Base-by-base conservation (phyloP, 2,888 invertebrate genomes). In the Habroteleia sp. region DNA sequence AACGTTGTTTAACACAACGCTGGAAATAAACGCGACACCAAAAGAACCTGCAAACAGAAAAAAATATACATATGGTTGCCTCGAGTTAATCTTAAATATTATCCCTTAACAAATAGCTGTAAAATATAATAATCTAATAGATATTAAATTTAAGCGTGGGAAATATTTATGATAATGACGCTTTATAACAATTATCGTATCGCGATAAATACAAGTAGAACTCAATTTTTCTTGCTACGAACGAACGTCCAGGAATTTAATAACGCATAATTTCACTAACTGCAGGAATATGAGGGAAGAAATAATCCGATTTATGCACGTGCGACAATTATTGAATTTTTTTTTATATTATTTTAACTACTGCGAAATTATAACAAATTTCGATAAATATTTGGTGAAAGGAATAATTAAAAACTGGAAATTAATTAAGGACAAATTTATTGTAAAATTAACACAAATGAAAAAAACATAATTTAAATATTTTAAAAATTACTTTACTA, bases 11-110 rank as follows among this genome's bases (percentile, higher is more conserved):
- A 44, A 58, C 65, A 37, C 42, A 42, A 31, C 10, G 65, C 31
- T 17, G 56, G 33, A 54, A 60, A 33, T 25, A 29, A 60, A 44
- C 46, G 60, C 37, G 48, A 60, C 52, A 66, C 62, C 74, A 41
- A 44, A 74, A 60, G 66, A 74, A 74, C 68, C 41, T 48, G 48
- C 39, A 60, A 44, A 65, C 20, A 37, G 16, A 29, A 10, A 54
- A 66, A 71, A 54, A 46, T 48, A 62, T 66, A 68, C 68, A 54
- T 23, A 27, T 42, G 54, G 48, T 46, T 62, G 42, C 63, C 60
- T 39, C 58, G n/a, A 29, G 48, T 42, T 62, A 68, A 62, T 74
- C 60, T 54, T 74, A 66, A 74, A 68, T 68, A 62, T 62, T 56
- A 35, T 41, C 62, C 60, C 66, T 66, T 66, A 73, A 73, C 65